A percentile compares a stretch with the other conserved stretches of the same genome.
Evolutionary conservation across 2,888 invertebrate genomes (phyloP).

Genomic region (Trissonchulus sp.): DNA sequence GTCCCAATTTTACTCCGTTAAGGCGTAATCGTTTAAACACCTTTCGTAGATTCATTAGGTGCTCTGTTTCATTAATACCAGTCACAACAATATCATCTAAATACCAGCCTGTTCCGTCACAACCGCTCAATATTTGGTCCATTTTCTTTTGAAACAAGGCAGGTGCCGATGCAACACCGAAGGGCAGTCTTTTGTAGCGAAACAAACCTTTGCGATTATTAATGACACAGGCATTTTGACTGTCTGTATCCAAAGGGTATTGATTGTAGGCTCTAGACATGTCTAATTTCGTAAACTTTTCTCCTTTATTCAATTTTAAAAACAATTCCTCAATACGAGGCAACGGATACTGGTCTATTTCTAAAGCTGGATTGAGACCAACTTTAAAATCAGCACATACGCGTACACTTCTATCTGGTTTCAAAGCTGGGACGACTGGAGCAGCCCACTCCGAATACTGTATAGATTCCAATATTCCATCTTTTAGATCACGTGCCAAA

Average conservation of each 20-base stretch:
- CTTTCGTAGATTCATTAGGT: neutral
- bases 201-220: neutral
- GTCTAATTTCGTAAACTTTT: neutral
- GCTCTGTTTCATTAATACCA: neutral
- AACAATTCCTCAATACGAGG: neutral
- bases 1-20: neutral
- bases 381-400: neutral
- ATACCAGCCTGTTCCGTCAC: neutral
- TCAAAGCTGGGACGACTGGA: neutral
- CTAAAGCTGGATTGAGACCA: neutral
- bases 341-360: neutral
- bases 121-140: neutral
- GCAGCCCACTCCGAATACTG: neutral
- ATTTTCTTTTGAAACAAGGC: conserved; percentile 10
- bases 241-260: neutral
- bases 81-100: conserved; percentile 17
- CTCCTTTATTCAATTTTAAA: neutral
- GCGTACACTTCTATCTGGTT: neutral
- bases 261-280: neutral
- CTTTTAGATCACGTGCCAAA: neutral
- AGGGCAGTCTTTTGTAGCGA: no score
- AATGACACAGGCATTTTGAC: neutral
- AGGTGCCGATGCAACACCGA: conserved; percentile 7
- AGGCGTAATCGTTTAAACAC: neutral
- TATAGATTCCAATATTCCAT: neutral